Percentiles rank a stretch among this genome's conserved stretches.
phyloP scores from a whole-genome alignment of 1,140 invertebrate genomes.

The Halesus radiatus region DNA sequence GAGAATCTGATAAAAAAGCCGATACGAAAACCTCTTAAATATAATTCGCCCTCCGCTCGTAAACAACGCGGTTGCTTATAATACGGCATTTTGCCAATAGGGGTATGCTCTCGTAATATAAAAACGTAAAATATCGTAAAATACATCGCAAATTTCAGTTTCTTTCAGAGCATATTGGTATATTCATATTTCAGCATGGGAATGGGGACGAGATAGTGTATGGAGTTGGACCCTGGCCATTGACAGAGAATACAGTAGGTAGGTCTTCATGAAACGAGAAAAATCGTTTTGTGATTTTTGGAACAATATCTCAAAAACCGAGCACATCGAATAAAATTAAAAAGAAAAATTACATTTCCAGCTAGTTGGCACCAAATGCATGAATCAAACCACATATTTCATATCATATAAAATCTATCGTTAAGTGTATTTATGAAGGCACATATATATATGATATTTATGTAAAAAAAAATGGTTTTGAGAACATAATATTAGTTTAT shows the following conservation, averaged over 20 bases:
- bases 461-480: too few species aligned
- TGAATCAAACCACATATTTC: too few species aligned
- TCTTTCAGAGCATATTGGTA: constrained; percentile 16
- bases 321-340: too few species aligned
- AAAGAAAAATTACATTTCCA: too few species aligned
- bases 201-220: background rate
- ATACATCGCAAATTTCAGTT: constrained; percentile 1
- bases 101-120: constrained; percentile 17
- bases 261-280: background rate
- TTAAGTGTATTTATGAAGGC: too few species aligned
- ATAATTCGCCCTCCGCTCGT: constrained; percentile 12
- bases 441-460: too few species aligned
- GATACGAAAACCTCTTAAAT: constrained; percentile 29
- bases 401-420: too few species aligned
- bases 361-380: too few species aligned
- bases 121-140: constrained; percentile 22
- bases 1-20: constrained; percentile 26
- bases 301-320: background rate
- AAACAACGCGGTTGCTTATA: constrained; percentile 29
- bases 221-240: background rate
- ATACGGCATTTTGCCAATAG: constrained; percentile 26
- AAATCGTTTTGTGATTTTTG: background rate
- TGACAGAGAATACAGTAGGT: background rate
- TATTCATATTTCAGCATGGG: constrained; percentile 20
- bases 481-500: too few species aligned